Evolutionary conservation across 2,113 vertebrate species (phyloP), one percentile per base, ranked within the genome.

Genomic region (Trinectes maculatus): DNA sequence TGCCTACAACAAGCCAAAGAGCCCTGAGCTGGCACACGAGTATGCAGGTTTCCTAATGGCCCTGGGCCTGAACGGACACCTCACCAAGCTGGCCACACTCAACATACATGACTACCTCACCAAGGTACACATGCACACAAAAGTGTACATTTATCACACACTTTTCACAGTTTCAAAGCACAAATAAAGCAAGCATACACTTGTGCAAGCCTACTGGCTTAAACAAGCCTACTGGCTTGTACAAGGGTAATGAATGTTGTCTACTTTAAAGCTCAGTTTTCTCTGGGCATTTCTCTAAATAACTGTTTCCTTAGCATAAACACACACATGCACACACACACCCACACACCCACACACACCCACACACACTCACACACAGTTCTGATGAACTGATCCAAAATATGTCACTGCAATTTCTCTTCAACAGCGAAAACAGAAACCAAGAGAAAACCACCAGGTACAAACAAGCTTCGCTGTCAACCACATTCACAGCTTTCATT

Each of bases 1-100:
- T 1, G 95, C 96, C 55, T 99, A 99, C 85, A 99, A 99, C 90
- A 98, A 98, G 70, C 97, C 96, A 47, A 99, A 99, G 88, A 96
- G 93, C 16, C 94, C 95, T 0, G 96, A 99, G 63, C 83, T 98
- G 43, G 96, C 96, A 15, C 97, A 98, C 15, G 98, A 99, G 36
- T 98, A 99, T 0, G 96, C 98, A 0, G 98, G 98, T 12, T 98
- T 99, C 82, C 96, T 99, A 13, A 99, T 99, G 97, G 96, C 98
- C 0, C 87, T 99, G 54, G 97, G 98, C 9, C 93, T 99, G 48
- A 99, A 96, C 0, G 97, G 97, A 7, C 98, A 99, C 62, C 96
- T 99, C 62, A 99, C 96, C 21, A 99, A 98, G 74, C 90, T 99
- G 78, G 96, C 96, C 40, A 99, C 96, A 0, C 94, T 99, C 61